Evolutionary conservation across 2,797 vertebrate genomes (phyloP).

Genomic region (Leptatherina wallacei): DNA sequence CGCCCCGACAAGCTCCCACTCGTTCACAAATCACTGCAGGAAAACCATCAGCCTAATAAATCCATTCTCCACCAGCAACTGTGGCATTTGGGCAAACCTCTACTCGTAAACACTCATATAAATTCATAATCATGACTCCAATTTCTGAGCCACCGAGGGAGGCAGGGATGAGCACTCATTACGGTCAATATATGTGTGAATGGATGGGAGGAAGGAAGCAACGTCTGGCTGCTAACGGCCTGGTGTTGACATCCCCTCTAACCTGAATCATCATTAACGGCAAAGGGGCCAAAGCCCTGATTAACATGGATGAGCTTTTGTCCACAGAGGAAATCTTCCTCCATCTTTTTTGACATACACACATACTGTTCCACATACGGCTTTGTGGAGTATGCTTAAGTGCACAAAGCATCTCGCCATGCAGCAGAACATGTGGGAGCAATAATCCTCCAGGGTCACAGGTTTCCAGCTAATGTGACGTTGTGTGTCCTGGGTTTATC

Average conservation of each 20-base stretch:
- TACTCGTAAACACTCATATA: slow-evolving; percentile 87
- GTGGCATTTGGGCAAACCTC: slow-evolving; percentile 61
- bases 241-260: slow-evolving; percentile 67
- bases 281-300: slow-evolving; percentile 61
- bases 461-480: slow-evolving; percentile 36
- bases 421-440: slow-evolving; percentile 24
- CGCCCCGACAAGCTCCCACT: slow-evolving; percentile 31
- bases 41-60: slow-evolving; percentile 71
- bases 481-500: slow-evolving; percentile 39
- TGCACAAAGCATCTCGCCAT: slow-evolving; percentile 11
- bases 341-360: not conserved
- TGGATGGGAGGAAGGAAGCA: slow-evolving; percentile 42
- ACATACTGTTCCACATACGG: not conserved
- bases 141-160: slow-evolving; percentile 59
- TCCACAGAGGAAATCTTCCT: slow-evolving; percentile 29
- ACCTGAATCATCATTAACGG: slow-evolving; percentile 75
- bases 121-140: slow-evolving; percentile 89
- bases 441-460: slow-evolving; percentile 48
- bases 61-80: slow-evolving; percentile 68
- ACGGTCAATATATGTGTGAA: slow-evolving; percentile 60
- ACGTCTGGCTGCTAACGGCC: slow-evolving; percentile 50
- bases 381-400: slow-evolving; percentile 28
- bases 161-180: slow-evolving; percentile 73
- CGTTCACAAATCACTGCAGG: slow-evolving; percentile 48
- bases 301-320: slow-evolving; percentile 84